Conservation (phyloP, 2,113 vertebrate species). For the Machaerirhynchus nigripectus region DNA sequence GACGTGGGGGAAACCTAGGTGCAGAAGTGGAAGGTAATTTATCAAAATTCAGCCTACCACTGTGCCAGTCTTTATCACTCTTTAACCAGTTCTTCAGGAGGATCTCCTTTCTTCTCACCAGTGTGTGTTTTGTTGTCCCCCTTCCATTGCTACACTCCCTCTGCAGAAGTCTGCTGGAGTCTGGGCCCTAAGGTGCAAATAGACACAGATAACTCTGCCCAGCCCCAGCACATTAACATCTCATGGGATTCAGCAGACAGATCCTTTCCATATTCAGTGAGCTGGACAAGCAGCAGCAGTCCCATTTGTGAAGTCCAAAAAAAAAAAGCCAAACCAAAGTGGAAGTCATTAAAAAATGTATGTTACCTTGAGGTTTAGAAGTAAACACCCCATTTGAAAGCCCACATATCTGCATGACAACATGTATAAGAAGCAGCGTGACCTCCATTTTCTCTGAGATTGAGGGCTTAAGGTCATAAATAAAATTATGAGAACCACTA, state of each 20-base stretch:
- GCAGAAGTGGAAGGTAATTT: not conserved
- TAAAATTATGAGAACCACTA: not conserved
- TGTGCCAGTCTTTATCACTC: not conserved
- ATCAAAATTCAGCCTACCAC: not conserved
- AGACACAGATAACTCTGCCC: not conserved
- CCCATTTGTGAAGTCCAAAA: not conserved
- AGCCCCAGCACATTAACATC: not conserved
- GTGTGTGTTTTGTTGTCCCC: not conserved
- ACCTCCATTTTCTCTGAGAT: constrained; percentile 7
- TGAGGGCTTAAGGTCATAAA: not conserved
- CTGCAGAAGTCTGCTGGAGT: not conserved
- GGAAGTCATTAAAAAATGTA: not conserved
- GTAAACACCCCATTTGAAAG: not conserved
- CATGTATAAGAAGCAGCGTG: not conserved
- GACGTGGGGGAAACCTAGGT: not conserved
- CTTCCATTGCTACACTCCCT: not conserved
- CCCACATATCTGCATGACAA: not conserved
- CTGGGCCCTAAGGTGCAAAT: not conserved
- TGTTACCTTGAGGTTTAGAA: not conserved
- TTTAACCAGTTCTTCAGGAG: not conserved
- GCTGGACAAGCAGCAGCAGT: not conserved
- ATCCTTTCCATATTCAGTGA: not conserved
- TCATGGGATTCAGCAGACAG: not conserved
- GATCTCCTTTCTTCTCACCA: not conserved
- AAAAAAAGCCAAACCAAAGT: not conserved